Percentiles rank a stretch among this genome's conserved stretches.
Evolutionary conservation across 2,113 vertebrate species (phyloP).

Genomic region (Alaudala cheleensis): DNA sequence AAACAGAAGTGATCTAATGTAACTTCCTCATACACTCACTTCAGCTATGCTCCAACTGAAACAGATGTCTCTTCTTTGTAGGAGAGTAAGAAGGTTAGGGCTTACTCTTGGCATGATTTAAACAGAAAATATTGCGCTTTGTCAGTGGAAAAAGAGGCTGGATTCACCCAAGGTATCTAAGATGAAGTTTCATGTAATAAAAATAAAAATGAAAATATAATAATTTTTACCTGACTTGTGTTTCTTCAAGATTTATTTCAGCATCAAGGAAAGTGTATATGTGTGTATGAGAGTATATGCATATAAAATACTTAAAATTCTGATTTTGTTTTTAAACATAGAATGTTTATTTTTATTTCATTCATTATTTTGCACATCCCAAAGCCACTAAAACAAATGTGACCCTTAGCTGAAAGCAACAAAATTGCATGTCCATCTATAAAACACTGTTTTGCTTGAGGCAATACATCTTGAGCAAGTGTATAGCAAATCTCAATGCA

Average conservation of each 20-base stretch:
- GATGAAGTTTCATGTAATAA: background rate
- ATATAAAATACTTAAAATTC: background rate
- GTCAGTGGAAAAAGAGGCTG: background rate
- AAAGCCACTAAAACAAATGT: constrained; percentile 12
- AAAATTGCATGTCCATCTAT: constrained; percentile 70
- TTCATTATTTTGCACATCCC: constrained; percentile 1
- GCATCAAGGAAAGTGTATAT: background rate
- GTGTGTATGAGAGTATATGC: accelerated
- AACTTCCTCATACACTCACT: background rate
- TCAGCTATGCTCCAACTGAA: background rate
- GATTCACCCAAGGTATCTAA: background rate
- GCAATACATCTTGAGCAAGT: constrained; percentile 81
- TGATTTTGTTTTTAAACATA: background rate
- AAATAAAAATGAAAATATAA: background rate
- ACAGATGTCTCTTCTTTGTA: background rate
- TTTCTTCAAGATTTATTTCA: background rate
- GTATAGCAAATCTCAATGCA: constrained; percentile 80
- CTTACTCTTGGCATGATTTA: background rate
- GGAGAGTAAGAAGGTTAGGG: background rate
- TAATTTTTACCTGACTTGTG: background rate
- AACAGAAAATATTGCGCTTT: background rate
- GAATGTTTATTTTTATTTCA: background rate
- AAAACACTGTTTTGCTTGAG: constrained; percentile 83
- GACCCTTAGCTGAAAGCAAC: constrained; percentile 12
- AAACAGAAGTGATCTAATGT: constrained; percentile 10